Conservation (phyloP, 2,797 vertebrate genomes). For the Florisuga fusca region DNA sequence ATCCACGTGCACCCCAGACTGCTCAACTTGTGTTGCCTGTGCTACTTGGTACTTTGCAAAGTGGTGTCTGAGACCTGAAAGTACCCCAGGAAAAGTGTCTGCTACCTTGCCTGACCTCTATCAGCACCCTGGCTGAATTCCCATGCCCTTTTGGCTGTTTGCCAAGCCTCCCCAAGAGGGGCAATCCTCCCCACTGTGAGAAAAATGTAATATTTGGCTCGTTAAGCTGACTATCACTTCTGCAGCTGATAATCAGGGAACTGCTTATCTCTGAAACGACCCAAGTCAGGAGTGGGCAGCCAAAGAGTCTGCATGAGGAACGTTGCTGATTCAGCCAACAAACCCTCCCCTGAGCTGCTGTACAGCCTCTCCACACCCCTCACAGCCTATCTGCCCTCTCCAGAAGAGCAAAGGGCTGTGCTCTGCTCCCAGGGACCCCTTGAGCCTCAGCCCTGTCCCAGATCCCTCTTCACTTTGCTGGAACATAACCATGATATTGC, state of each 20-base stretch:
- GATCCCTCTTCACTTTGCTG: not conserved
- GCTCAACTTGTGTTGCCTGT: not conserved
- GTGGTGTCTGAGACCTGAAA: not conserved
- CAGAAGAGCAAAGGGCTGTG: not conserved
- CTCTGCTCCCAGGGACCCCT: not conserved
- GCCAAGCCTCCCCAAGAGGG: not conserved
- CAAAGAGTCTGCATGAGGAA: slow-evolving; percentile 8
- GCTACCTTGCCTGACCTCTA: not conserved
- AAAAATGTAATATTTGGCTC: not conserved
- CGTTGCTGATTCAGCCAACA: not conserved
- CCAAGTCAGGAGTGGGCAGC: not conserved
- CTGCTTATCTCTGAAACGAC: not conserved
- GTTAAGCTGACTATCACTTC: not conserved
- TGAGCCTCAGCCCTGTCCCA: not conserved
- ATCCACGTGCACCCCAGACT: not conserved
- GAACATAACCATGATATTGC: not conserved
- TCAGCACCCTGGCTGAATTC: not conserved
- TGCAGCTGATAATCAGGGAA: not conserved
- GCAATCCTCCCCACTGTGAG: not conserved
- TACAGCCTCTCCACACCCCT: not conserved
- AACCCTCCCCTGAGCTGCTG: not conserved
- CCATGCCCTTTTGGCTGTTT: not conserved
- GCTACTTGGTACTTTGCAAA: not conserved
- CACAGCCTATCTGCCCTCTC: not conserved
- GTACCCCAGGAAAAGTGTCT: not conserved